Base-by-base conservation (phyloP, 2,113 vertebrate species). In the Leptosomus discolor region DNA sequence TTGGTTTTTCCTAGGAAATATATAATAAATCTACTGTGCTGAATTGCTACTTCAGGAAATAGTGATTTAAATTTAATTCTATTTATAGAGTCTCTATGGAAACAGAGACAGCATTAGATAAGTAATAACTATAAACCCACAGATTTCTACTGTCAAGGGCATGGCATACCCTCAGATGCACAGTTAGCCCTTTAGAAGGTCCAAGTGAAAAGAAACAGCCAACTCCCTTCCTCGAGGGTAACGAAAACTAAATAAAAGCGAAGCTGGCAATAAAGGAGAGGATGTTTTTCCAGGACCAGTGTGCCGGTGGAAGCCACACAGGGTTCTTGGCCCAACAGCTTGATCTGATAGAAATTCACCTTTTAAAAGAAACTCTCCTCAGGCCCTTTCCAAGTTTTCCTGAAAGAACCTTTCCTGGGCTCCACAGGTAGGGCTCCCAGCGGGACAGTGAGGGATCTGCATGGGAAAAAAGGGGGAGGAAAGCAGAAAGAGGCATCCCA, bases 61-160 rank as follows among this genome's bases (percentile, higher is more conserved):
- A 67, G 88, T 43, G 79, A 95, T 94, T 96, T 64, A 78, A 96
- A 98, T 96, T 95, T 97, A 93, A 88, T 97, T 98, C 98, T 98
- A 98, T 98, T 98, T 98, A 97, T 98, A 97, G 96, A 78, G 96
- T 98, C 97, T 98, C 98, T 98, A 98, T 98, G 98, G 98, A 98
- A 98, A 98, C 98, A 26, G 97, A 96, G 93, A 87, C 70, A 95
- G 97, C 90, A 43, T 58, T 71, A 74, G 92, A 84, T 92, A 97
- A 92, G 94, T 93, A 92, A 97, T 79, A 96, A 84, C 94, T 91
- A 74, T 58, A 94, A 98, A 94, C 90, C 95, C 95, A 85, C 96
- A 73, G 96, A 95, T 87, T 84, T 93, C 86, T 77, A 56, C 92
- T 91, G 27, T n/a, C 29, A 3, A 39, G 82, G 94, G 94, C 76